These are phyloP conservation scores for Caenorhabditis sinica DNA, from an alignment of 2,888 invertebrate species.

Conservation along the genomic window DNA sequence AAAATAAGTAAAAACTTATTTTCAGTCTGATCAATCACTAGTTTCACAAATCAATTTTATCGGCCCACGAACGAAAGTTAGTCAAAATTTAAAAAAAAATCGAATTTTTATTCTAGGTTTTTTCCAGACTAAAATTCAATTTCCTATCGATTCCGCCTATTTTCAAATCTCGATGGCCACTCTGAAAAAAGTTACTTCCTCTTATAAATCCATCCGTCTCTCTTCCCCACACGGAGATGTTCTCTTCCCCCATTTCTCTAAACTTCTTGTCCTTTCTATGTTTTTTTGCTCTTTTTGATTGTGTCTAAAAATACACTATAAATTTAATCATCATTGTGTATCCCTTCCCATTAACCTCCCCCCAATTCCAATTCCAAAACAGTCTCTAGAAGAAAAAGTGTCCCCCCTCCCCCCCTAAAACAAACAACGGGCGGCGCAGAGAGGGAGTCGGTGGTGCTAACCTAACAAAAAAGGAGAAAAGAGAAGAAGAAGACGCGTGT, in stretches of 20 bases:
- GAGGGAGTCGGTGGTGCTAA: constrained; percentile 13
- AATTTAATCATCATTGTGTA: constrained; percentile 17
- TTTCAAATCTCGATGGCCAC: too few species aligned
- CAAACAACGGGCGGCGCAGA: constrained; percentile 29
- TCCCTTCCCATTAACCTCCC: constrained; percentile 2
- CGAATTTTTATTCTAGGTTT: too few species aligned
- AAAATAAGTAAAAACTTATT: not conserved
- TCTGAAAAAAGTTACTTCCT: too few species aligned
- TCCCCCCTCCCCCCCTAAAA: too few species aligned
- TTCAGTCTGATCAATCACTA: too few species aligned
- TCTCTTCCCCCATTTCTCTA: not conserved
- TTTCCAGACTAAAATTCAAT: too few species aligned
- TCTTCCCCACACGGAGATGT: not conserved
- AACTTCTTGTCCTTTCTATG: not conserved
- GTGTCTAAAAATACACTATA: constrained; percentile 24
- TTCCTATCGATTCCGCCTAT: not conserved
- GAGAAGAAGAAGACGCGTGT: constrained; percentile 19
- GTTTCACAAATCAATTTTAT: too few species aligned
- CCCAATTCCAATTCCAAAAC: too few species aligned
- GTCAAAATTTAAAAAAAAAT: too few species aligned
- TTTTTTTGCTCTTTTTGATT: not conserved
- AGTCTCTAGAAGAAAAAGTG: too few species aligned
- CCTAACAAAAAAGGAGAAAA: constrained; percentile 24
- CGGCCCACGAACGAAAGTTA: too few species aligned
- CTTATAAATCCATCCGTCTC: constrained; percentile 1